phyloP scores from a whole-genome alignment of 2,113 vertebrate genomes.

The Chionis minor region DNA sequence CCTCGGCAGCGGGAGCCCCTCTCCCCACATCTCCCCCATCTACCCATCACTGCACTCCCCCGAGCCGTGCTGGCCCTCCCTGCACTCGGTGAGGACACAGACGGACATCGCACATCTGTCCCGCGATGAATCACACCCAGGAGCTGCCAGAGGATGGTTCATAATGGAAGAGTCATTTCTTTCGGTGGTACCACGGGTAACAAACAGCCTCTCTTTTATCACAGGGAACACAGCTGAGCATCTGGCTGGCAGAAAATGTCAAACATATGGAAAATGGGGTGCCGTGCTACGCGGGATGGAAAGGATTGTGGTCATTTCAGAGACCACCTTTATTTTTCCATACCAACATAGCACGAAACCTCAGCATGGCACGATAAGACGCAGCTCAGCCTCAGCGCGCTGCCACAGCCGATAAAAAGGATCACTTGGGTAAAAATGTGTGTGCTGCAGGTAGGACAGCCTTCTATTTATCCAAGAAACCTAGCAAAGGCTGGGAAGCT shows the following conservation, averaged over 20 bases:
- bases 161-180: background rate
- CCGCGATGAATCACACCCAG: background rate
- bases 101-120: rapidly evolving
- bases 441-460: background rate
- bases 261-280: rapidly evolving
- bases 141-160: background rate
- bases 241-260: background rate
- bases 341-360: rapidly evolving
- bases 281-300: rapidly evolving
- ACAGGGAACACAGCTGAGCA: background rate
- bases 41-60: background rate
- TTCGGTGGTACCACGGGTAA: background rate
- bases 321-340: background rate
- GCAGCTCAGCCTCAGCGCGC: background rate
- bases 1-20: rapidly evolving
- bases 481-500: background rate
- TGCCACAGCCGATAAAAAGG: background rate
- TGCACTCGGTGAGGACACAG: background rate
- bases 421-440: background rate
- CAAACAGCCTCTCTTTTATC: background rate
- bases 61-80: background rate
- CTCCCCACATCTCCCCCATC: background rate
- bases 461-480: background rate
- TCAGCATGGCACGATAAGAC: background rate
- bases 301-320: background rate